Percentiles rank a stretch among this genome's conserved stretches.
Conservation (phyloP, 2,113 vertebrate species). For the Xiphophorus maculatus region DNA sequence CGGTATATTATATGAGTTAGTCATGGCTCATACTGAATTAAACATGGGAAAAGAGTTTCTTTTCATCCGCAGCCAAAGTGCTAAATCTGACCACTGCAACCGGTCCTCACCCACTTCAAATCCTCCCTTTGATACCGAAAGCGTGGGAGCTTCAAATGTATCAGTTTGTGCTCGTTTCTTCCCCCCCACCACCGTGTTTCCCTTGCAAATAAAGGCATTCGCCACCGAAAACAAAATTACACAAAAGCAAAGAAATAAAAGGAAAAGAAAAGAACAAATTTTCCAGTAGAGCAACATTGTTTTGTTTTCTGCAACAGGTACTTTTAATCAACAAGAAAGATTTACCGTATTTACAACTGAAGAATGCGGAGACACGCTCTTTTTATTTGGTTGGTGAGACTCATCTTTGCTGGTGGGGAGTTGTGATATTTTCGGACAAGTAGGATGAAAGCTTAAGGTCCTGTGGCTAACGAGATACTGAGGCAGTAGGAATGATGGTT, state of each 20-base stretch:
- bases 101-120: constrained; percentile 65
- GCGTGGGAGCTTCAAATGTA: constrained; percentile 64
- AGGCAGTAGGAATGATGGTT: constrained; percentile 93
- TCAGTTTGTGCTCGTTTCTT: constrained; percentile 62
- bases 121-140: constrained; percentile 68
- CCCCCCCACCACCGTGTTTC: constrained; percentile 10
- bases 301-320: constrained; percentile 52
- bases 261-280: neutral
- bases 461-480: constrained; percentile 95
- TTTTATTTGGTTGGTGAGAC: constrained; percentile 46
- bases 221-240: constrained; percentile 33
- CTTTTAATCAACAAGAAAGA: neutral
- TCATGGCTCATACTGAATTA: constrained; percentile 74
- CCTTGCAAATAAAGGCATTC: constrained; percentile 50
- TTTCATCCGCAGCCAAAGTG: constrained; percentile 76
- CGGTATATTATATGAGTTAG: constrained; percentile 66
- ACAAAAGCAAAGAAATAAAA: constrained; percentile 6
- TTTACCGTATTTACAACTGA: neutral
- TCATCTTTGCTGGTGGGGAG: constrained; percentile 61
- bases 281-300: constrained; percentile 28
- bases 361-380: constrained; percentile 50
- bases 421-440: constrained; percentile 89
- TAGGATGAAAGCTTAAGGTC: constrained; percentile 90
- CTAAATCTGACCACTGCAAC: constrained; percentile 74
- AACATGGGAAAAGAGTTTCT: constrained; percentile 70